Base-by-base conservation (phyloP, 2,113 vertebrate genomes). In the Mesitornis unicolor region DNA sequence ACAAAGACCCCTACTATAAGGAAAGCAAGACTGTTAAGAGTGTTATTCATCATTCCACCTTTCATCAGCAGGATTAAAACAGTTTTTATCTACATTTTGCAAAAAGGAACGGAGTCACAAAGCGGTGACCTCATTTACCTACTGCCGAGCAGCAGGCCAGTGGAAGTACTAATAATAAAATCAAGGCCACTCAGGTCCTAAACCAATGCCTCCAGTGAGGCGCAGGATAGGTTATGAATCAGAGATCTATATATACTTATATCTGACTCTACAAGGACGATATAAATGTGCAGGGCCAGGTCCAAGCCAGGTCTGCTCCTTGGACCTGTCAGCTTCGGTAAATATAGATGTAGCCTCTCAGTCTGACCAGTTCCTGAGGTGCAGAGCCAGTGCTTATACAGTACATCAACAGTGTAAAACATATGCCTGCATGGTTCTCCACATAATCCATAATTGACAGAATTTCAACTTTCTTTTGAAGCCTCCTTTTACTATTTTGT, bases 21-120 rank as follows among this genome's bases (percentile, higher is more conserved):
- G 71, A 90, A 93, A 63, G 96, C 35, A 92, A 93, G 68, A 93
- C 75, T 84, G 54, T 83, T 92, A 95, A 93, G 95, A 93, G 88
- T 51, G 76, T 79, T 94, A 95, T 97, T 96, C 88, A 95, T 97
- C 95, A 89, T 33, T 56, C 45, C 65, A 95, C 92, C 76, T 96
- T 95, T 96, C 95, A 96, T 95, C 94, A 96, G 76, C 89, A 95
- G 91, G 92, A 96, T 96, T 97, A 97, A 97, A 96, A 96, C 90
- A 92, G 88, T 93, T 96, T 97, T 97, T 95, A 95, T 96, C 92
- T 96, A 89, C 80, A 90, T 95, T 97, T 93, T 96, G 88, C 92
- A 94, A 97, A 90, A 92, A 64, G 47, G 88, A 97, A 70, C 0
- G 0, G 86, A 96, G 89, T 95, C 92, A 95, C 92, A 89, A 95